A percentile compares a stretch with the other conserved stretches of the same genome.
Conservation (phyloP, 2,113 vertebrate genomes). For the Lasiurus cinereus region DNA sequence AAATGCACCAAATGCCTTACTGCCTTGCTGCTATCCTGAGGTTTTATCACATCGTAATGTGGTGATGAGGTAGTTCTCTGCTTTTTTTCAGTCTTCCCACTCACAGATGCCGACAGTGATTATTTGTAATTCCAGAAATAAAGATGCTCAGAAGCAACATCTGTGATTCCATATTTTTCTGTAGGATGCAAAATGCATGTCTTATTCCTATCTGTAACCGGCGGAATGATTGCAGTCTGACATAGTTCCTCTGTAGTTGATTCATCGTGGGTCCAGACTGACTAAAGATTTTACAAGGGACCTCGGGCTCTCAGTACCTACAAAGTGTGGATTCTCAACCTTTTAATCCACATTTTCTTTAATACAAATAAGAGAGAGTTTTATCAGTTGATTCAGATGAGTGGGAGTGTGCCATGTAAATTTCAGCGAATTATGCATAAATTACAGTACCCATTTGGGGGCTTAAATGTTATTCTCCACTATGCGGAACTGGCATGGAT, state of each 20-base stretch:
- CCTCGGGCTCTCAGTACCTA: neutral
- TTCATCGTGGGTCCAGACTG: conserved; percentile 72
- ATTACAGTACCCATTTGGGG: conserved; percentile 78
- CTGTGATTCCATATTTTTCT: conserved; percentile 82
- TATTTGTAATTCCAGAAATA: conserved; percentile 85
- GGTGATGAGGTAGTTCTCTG: conserved; percentile 81
- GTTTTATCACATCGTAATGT: conserved; percentile 71
- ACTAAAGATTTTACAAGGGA: conserved; percentile 73
- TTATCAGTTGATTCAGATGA: conserved; percentile 83
- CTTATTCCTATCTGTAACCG: conserved; percentile 70
- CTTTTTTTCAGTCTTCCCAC: conserved; percentile 75
- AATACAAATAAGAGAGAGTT: conserved; percentile 85
- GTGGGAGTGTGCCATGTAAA: conserved; percentile 74
- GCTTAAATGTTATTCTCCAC: conserved; percentile 78
- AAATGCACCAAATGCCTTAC: conserved; percentile 4
- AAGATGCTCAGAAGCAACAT: conserved; percentile 81
- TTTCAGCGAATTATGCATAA: conserved; percentile 79
- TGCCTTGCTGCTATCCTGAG: conserved; percentile 61
- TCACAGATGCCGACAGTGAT: conserved; percentile 82
- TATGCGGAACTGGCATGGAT: conserved; percentile 66
- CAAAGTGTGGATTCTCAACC: conserved; percentile 71
- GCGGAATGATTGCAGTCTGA: conserved; percentile 69
- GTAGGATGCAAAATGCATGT: conserved; percentile 69
- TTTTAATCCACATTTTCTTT: conserved; percentile 84
- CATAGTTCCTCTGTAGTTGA: conserved; percentile 64